Base-by-base conservation (phyloP, 1,140 invertebrate genomes). In the Habropoda laboriosa region DNA sequence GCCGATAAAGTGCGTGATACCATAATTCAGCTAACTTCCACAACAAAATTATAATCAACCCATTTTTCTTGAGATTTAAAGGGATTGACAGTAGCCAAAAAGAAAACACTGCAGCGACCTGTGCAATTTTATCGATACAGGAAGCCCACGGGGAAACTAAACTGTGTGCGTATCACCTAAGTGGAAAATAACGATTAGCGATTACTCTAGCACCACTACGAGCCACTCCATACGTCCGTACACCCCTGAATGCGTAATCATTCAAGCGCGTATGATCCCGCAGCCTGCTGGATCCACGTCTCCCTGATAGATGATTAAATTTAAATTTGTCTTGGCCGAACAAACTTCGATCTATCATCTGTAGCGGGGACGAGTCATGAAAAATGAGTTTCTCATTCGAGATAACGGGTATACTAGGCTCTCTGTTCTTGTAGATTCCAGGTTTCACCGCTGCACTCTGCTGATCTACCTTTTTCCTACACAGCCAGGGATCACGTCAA, bases 151-250 rank as follows among this genome's bases (percentile, higher is more conserved):
- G 24, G 6, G 40, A 47, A 30, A 13, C 16, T 30, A 21, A 49
- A 53, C 30, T 24, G n/a, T 53, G 68, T 68, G 27, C 49, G 42
- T 58, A 40, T 35, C 63, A 53, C 30, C 67, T 83, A 83, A 88
- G 76, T 88, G 81, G 84, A 87, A 88, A 83, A 51, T 86, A 88
- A 88, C 80, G 87, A 88, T 63, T 63, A 68, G 13, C 73, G 55
- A 82, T 79, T 86, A 78, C 66, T 58, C 61, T 67, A 60, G 71
- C 80, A 83, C 63, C 67, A n/a, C 49, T 27, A 53, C 42, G 38
- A 66, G 45, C 35, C 35, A 64, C 45, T 67, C 75, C 32, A 12
- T 64, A 47, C 42, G 35, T 45, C 30, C 13, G 27, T 57, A 47
- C 47, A 53, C 45, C 60, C 53, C 45, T 74, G 68, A 85, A 81